phyloP scores from a whole-genome alignment of 2,113 vertebrate species.

The Dicrurus megarhynchus region DNA sequence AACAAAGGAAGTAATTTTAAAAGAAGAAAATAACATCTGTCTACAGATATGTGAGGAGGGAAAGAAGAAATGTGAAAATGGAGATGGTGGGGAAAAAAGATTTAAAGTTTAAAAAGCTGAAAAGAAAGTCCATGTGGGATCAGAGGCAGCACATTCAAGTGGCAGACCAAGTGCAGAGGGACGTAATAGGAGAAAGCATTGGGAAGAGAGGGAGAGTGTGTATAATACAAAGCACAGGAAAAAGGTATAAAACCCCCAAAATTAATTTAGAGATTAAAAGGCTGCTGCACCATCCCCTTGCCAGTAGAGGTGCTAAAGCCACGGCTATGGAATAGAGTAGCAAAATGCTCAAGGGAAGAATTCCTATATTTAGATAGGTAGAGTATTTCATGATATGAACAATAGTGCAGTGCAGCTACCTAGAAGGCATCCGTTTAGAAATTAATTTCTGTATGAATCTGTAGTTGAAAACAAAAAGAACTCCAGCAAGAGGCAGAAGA shows the following conservation, averaged over 20 bases:
- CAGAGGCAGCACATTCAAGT: neutral
- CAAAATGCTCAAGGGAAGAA: neutral
- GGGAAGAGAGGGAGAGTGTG: neutral
- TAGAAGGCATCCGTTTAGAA: neutral
- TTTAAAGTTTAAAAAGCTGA: neutral
- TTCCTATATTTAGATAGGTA: neutral
- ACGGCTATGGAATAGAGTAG: neutral
- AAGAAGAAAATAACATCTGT: slow-evolving; percentile 44
- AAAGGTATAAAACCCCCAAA: neutral
- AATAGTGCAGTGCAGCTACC: neutral
- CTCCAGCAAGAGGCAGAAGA: neutral
- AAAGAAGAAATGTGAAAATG: slow-evolving; percentile 3
- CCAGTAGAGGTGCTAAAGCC: neutral
- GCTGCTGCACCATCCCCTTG: neutral
- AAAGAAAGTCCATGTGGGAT: neutral
- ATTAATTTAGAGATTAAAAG: neutral
- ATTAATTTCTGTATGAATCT: neutral
- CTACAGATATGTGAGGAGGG: neutral
- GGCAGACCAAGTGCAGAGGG: neutral
- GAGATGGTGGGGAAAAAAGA: neutral
- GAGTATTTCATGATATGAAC: neutral
- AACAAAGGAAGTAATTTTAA: slow-evolving; percentile 36
- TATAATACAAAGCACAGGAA: neutral
- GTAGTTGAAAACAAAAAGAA: neutral
- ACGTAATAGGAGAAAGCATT: neutral